phyloP scores from a whole-genome alignment of 2,797 vertebrate species.

The Peromyscus aztecus region DNA sequence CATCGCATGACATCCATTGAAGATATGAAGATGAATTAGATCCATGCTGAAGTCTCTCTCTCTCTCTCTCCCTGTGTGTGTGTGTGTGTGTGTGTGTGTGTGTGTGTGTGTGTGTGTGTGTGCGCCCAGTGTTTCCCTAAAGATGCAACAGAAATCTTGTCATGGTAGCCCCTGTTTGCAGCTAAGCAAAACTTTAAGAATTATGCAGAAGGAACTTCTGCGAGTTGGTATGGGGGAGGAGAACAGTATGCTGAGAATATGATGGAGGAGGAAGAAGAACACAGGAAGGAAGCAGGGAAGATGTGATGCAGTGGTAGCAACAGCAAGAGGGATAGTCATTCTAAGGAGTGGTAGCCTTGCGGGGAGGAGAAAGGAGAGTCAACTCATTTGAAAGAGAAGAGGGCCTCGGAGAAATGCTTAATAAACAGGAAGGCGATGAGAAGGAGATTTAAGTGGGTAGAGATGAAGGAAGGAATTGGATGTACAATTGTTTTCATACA shows the following conservation, averaged over 20 bases:
- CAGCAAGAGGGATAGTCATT: not conserved
- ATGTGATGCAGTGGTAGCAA: not conserved
- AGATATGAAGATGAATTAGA: not conserved
- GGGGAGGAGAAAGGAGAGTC: not conserved
- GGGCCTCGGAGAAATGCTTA: not conserved
- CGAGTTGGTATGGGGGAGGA: not conserved
- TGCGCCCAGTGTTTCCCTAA: not conserved
- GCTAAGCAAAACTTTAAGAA: not conserved
- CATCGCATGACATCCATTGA: not conserved
- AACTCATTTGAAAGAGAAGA: not conserved
- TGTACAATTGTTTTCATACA: slow-evolving; percentile 28
- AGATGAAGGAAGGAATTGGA: not conserved
- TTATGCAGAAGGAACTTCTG: not conserved
- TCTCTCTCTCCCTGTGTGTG: not conserved
- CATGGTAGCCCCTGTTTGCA: not conserved
- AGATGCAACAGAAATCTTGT: not conserved
- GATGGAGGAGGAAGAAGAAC: too few relatives aligned
- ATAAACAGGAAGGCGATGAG: not conserved
- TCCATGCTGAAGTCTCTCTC: not conserved
- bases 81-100: not conserved
- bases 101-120: too few relatives aligned
- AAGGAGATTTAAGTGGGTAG: not conserved
- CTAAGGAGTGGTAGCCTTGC: not conserved
- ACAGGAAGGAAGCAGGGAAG: not conserved
- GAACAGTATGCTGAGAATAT: not conserved